Conservation (phyloP, 2,888 invertebrate species). For the Papilio demoleus region DNA sequence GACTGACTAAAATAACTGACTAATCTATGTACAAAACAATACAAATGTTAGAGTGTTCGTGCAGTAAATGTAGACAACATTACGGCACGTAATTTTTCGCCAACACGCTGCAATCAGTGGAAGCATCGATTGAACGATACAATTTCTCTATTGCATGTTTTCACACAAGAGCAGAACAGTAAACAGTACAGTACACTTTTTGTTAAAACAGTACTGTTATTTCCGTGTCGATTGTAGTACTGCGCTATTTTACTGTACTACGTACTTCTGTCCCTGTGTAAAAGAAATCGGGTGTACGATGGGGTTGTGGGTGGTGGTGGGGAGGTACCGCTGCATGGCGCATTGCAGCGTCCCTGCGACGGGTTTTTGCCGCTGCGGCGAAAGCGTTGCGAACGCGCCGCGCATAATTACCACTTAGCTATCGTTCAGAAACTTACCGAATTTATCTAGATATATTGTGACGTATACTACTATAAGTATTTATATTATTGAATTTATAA, state of each 20-base stretch:
- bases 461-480: neutral
- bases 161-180: neutral
- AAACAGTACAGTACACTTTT: neutral
- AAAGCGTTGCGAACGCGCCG: slow-evolving; percentile 44
- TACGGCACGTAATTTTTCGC: slow-evolving; percentile 26
- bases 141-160: slow-evolving; percentile 4
- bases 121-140: slow-evolving; percentile 24
- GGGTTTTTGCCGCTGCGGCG: slow-evolving; percentile 30
- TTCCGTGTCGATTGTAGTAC: neutral
- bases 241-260: neutral
- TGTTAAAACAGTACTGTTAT: neutral
- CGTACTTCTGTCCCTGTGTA: neutral
- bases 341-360: slow-evolving; percentile 25
- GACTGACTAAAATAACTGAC: neutral
- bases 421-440: slow-evolving; percentile 12
- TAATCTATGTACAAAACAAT: slow-evolving; percentile 9
- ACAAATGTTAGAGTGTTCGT: slow-evolving; percentile 14
- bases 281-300: neutral
- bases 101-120: slow-evolving; percentile 27
- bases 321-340: slow-evolving; percentile 4
- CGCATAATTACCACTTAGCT: slow-evolving; percentile 36
- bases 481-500: neutral
- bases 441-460: neutral
- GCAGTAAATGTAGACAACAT: slow-evolving; percentile 23
- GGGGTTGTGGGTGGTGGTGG: slow-evolving; percentile 5